Evolutionary conservation across 2,888 invertebrate genomes (phyloP), one percentile per base, ranked within the genome.

Genomic region (Tricholauxania praeusta): DNA sequence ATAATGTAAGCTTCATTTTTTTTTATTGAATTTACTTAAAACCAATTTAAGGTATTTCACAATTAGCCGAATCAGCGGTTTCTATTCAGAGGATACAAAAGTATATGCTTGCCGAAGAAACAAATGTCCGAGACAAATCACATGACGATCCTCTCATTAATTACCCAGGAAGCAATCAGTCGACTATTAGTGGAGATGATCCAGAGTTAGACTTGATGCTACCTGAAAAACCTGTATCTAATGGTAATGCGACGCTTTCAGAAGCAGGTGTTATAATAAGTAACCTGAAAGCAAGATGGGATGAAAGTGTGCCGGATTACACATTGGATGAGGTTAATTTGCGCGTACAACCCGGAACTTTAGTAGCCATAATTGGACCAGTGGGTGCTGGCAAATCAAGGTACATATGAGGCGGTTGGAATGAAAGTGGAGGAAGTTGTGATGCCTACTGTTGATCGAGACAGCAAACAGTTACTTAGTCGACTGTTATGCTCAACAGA

Each of bases 241-340:
- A 82, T 78, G 83, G 82, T 15, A 83, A 84, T 80, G 88, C 86
- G 12, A 82, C 82, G 2, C 78, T 87, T 0, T 86, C 86, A 0
- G 83, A 87, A 70, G 86, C 89, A 12, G 91, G 90, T 4, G 89
- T 93, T 55, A 84, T 89, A 0, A 87, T 94, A 14, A 89, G 89
- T 72, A 89, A 92, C 78, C 90, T 92, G 0, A 91, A 89, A 47
- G 93, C 94, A 2, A 93, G 92, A 82, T 94, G 94, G 94, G 89
- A 90, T 55, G 77, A 84, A 1, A 86, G 89, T 3, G 89, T 91
- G 57, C 86, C 88, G 0, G 92, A 93, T 67, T 91, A 92, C 80
- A 93, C 93, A 0, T 88, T 94, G 15, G 90, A 90, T 0, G 89
- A 93, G 78, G 87, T 94, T 0, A 92, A 90, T 75, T 88, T 94